A percentile compares a stretch with the other conserved stretches of the same genome.
phyloP scores from a whole-genome alignment of 2,797 vertebrate species.

The Avahi laniger region DNA sequence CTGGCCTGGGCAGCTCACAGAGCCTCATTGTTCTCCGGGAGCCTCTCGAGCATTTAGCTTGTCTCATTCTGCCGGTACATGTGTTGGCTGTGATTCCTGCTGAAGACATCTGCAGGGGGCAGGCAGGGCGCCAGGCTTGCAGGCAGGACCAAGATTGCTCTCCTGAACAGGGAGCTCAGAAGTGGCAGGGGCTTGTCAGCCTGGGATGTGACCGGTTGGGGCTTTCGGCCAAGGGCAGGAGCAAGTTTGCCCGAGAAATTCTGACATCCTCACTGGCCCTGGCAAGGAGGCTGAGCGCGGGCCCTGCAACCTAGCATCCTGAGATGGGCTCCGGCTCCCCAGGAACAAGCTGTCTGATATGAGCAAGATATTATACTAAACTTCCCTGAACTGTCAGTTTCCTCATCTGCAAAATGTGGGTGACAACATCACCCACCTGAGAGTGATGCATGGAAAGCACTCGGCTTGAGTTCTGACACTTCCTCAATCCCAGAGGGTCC shows the following conservation, averaged over 20 bases:
- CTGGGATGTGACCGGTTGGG: neutral
- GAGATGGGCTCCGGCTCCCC: neutral
- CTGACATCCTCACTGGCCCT: neutral
- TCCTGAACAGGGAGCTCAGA: neutral
- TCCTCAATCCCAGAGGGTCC: neutral
- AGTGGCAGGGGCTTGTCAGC: neutral
- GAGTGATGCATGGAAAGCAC: neutral
- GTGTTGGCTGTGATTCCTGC: slow-evolving; percentile 55
- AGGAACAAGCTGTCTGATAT: neutral
- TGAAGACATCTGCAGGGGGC: slow-evolving; percentile 50
- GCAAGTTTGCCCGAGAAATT: neutral
- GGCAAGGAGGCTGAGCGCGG: neutral
- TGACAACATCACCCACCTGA: neutral
- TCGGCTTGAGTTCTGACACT: neutral
- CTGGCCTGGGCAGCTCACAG: slow-evolving; percentile 11
- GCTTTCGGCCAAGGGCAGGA: neutral
- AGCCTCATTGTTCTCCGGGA: slow-evolving; percentile 13
- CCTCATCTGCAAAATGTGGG: neutral
- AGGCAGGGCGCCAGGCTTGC: slow-evolving; percentile 58
- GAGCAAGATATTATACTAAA: neutral
- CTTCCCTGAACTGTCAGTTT: neutral
- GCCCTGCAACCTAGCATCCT: no score
- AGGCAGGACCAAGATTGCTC: neutral
- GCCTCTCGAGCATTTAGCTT: slow-evolving; percentile 19
- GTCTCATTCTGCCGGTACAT: slow-evolving; percentile 56